Percentiles rank a stretch among this genome's conserved stretches.
Evolutionary conservation across 2,113 vertebrate genomes (phyloP).

Genomic region (Chelonoidis abingdonii): DNA sequence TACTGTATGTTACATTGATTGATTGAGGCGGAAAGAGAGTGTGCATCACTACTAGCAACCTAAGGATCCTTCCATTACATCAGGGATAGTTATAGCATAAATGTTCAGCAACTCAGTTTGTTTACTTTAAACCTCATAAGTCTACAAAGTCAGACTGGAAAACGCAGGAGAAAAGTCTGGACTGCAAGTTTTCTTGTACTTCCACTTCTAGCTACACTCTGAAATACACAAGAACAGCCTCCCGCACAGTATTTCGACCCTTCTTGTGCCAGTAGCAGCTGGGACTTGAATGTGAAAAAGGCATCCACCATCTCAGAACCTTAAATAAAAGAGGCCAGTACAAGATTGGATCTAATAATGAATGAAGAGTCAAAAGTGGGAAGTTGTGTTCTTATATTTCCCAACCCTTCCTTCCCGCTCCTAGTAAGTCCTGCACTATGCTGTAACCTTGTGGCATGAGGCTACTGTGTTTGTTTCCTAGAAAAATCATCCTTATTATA

Average conservation of each 20-base stretch:
- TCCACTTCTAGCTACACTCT: no score
- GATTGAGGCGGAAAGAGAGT: not conserved
- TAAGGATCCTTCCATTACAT: conserved; percentile 47
- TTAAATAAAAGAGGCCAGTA: conserved; percentile 15
- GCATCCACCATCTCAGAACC: not conserved
- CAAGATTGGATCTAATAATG: not conserved
- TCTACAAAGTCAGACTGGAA: no score
- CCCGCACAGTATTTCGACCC: not conserved
- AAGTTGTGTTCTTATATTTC: conserved; percentile 62
- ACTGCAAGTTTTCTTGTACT: no score
- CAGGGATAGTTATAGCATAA: not conserved
- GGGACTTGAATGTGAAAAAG: not conserved
- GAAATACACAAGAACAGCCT: not conserved
- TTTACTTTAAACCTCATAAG: not conserved
- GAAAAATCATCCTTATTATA: conserved; percentile 23
- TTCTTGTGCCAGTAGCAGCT: not conserved
- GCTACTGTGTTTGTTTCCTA: conserved; percentile 58
- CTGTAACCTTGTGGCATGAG: conserved; percentile 57
- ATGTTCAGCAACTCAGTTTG: no score
- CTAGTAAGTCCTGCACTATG: conserved; percentile 46
- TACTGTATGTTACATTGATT: accelerated
- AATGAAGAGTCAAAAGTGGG: conserved; percentile 51
- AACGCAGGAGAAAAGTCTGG: no score
- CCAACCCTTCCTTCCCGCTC: conserved; percentile 53
- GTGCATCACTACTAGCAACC: accelerated